Base-by-base conservation (phyloP, 2,888 invertebrate genomes). In the Agrenia bidenticulata region DNA sequence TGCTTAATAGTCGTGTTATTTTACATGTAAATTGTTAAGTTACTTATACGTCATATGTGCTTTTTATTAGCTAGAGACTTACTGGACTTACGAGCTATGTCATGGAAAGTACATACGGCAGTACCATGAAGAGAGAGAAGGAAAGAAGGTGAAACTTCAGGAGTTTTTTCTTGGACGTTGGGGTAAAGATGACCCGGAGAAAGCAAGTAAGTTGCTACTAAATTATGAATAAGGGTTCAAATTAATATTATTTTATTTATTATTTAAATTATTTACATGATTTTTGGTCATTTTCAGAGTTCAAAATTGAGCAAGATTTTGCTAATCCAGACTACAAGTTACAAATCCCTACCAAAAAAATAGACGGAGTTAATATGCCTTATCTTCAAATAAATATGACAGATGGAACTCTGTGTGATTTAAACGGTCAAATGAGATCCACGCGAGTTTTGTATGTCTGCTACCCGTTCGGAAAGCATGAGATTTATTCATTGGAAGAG, bases 81-180 rank as follows among this genome's bases (percentile, higher is more conserved):
- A 94, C 78, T 97, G 97, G 97, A 93, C 93, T 0, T 97, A 97
- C 79, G 95, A 97, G 81, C 86, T 97, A 32, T 97, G 97, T 77
- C 97, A 97, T 80, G 96, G 96, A 0, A 84, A 87, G 75, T 90
- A 89, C 79, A 86, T 98, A 2, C 85, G 92, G 26, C 98, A 99
- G 79, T 99, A 92, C 79, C 97, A 99, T 80, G 97, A 98, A 79
- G 94, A 94, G 77, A 85, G 93, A 74, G 95, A 94, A 79, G 89
- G 87, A n/a, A 88, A 92, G 81, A 86, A 87, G 79, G 85, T 90
- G 1, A 90, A 88, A 78, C 81, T 87, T 0, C 94, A 94, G 78
- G 92, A 94, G 79, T 96, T 89, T 79, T 89, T 84, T 77, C 82
- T 96, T 0, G 95, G 95, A 0, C 85, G 86, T 72, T 90, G 89